phyloP scores from a whole-genome alignment of 2,797 vertebrate species.

The Sebastes variabilis region DNA sequence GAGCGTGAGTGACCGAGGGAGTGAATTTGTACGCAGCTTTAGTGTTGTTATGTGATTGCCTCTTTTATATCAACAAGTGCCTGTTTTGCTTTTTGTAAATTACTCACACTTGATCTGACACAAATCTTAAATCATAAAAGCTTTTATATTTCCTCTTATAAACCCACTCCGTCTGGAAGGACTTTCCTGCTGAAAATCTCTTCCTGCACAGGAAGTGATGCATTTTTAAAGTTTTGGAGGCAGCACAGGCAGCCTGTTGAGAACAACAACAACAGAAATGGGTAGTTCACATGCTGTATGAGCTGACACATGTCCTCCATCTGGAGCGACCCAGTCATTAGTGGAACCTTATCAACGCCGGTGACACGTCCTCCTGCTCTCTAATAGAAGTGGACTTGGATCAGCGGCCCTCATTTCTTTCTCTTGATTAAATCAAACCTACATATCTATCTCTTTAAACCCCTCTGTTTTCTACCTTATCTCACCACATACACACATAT shows the following conservation, averaged over 20 bases:
- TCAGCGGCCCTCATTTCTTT: background rate
- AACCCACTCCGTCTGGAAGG: background rate
- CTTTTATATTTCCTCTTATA: background rate
- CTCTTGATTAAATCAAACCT: conserved; percentile 31
- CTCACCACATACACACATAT: background rate
- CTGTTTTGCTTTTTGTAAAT: background rate
- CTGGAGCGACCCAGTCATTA: background rate
- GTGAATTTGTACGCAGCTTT: background rate
- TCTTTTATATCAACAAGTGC: background rate
- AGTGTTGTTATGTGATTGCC: background rate
- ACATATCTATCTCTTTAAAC: conserved; percentile 9
- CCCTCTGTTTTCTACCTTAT: conserved; percentile 1
- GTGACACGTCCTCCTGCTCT: background rate
- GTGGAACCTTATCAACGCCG: conserved; percentile 21
- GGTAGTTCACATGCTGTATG: background rate
- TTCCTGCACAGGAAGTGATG: conserved; percentile 9
- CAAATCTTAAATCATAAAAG: background rate
- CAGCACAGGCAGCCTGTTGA: background rate
- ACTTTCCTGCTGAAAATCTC: conserved; percentile 16
- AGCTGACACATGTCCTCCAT: conserved; percentile 1
- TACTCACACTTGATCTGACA: background rate
- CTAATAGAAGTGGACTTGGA: conserved; percentile 23
- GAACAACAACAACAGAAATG: background rate
- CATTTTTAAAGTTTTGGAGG: background rate
- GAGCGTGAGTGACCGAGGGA: background rate